Base-by-base conservation (phyloP, 2,113 vertebrate species). In the Arvicanthis niloticus region DNA sequence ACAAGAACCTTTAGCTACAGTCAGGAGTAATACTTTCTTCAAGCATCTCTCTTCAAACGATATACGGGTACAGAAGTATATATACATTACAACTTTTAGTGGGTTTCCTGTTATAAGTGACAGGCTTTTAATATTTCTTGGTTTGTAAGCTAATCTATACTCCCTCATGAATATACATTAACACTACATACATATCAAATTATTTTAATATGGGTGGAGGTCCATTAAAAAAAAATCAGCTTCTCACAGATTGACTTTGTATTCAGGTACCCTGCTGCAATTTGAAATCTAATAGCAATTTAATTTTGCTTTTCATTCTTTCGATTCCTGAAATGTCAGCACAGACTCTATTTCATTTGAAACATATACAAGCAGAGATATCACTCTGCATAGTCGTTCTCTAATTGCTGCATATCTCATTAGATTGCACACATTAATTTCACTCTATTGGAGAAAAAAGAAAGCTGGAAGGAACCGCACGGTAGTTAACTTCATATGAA, bases 401-500 rank as follows among this genome's bases (percentile, higher is more conserved):
- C 15, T 97, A 96, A 93, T 34, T 96, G 76, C 84, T 88, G 65
- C 75, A 60, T 95, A 95, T 98, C 95, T 97, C 92, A 86, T 96
- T 97, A 97, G 95, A 77, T 91, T 86, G 67, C 89, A 62, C 0
- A 0, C 67, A 85, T 95, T 97, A 97, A 97, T 97, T 97, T 92
- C 76, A 91, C 89, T 93, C 67, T 95, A 58, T 88, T 93, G 88
- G 91, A 76, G 95, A 94, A 96, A 80, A 82, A 90, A 96, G 96
- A 58, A 93, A 96, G 82, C 58, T 88, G 65, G 93, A 97, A 73
- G 75, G 87, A 91, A 94, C 93, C 81, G 80, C 95, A 94, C 92
- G 82, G 89, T 92, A 91, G 94, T 96, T 98, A 97, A 89, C 97
- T 97, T 95, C 97, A 10, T 90, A 92, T 97, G 96, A 76, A 97